Evolutionary conservation across 2,113 vertebrate species (phyloP).

Genomic region (Catharus minimus): DNA sequence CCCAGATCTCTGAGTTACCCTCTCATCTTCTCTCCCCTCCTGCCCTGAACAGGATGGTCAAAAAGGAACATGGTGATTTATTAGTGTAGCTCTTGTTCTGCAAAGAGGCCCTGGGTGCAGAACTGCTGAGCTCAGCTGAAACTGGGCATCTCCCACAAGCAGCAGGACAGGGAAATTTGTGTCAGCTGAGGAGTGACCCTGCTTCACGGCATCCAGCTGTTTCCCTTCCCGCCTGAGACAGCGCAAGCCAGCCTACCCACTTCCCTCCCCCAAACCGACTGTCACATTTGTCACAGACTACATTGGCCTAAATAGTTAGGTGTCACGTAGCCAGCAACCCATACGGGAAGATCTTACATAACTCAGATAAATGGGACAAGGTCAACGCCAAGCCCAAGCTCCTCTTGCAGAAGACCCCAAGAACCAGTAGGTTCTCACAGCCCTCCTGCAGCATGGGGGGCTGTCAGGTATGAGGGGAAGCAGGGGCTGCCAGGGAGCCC

Average conservation of each 20-base stretch:
- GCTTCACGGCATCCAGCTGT: conserved; percentile 20
- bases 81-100: conserved; percentile 19
- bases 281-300: conserved; percentile 58
- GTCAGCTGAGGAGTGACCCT: conserved; percentile 52
- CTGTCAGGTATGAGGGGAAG: background rate
- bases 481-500: background rate
- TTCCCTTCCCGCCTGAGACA: conserved; percentile 38
- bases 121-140: conserved; percentile 63
- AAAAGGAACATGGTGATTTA: conserved; percentile 34
- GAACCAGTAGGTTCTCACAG: background rate
- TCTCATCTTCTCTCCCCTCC: background rate
- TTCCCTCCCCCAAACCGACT: conserved; percentile 15
- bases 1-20: background rate
- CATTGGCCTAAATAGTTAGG: conserved; percentile 43
- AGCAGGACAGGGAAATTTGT: conserved; percentile 9
- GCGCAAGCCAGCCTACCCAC: background rate
- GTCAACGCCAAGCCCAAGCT: background rate
- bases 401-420: background rate
- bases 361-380: conserved; percentile 49
- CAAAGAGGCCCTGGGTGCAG: conserved; percentile 43
- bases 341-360: conserved; percentile 42
- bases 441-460: background rate
- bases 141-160: conserved; percentile 51
- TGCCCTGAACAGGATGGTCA: conserved; percentile 8
- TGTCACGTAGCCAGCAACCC: conserved; percentile 33